Evolutionary conservation across 2,888 invertebrate genomes (phyloP), one percentile per base, ranked within the genome.

Genomic region (Brenthis daphne): DNA sequence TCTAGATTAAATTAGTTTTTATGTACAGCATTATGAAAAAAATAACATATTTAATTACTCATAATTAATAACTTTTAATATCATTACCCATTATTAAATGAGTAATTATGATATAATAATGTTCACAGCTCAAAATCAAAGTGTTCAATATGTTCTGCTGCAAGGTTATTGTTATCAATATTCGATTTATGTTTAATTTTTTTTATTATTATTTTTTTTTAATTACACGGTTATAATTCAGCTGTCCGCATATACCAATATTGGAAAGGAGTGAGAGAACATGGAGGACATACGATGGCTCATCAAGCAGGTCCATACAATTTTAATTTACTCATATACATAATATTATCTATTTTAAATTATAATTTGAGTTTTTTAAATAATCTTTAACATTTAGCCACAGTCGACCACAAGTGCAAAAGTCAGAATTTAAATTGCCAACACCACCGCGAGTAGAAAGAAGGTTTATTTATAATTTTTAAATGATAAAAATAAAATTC

Each of bases 231-330:
- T 57, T 20, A 57, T 48, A 24, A 51, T 57, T 70, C 56, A 78
- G 77, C 66, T 79, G 77, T 60, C 68, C 77, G 66, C 71, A 76
- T 70, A 61, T 77, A 57, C 76, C 76, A 13, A 78, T 65, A 69
- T 67, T 60, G 16, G 69, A 71, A 60, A 68, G 72, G 37, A 70
- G 68, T 16, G 79, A 79, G 70, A 85, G 84, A 75, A 72, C 82
- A n/a, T 85, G 85, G 85, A 77, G 82, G 65, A 81, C 74, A 0
- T 85, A 71, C 65, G 83, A 82, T 68, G 81, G 80, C 57, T 73
- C 79, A 12, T 57, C 76, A 29, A 55, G 69, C 74, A 86, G 86
- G 87, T 86, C 71, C 66, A 75, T 55, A 20, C 55, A 14, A 8
- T 56, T 51, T 63, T 56, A 6, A 14, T 63, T 53, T 12, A 24